These are phyloP conservation scores for Leptura quadrifasciata DNA, from an alignment of 2,888 invertebrate genomes.

Conservation along the genomic window DNA sequence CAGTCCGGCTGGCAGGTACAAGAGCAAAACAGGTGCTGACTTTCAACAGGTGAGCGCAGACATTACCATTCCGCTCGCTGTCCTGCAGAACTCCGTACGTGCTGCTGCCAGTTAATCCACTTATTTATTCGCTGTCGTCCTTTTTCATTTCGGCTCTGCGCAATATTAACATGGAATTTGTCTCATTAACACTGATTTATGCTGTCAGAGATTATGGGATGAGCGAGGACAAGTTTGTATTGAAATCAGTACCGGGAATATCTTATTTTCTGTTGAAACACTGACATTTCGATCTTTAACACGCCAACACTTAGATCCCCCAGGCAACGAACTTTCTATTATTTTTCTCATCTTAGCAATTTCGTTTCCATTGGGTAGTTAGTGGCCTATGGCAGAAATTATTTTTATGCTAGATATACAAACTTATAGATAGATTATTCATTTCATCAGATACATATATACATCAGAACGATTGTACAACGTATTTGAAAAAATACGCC, in stretches of 20 bases:
- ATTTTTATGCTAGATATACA: neutral
- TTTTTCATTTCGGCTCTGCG: slow-evolving; percentile 20
- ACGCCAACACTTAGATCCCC: neutral
- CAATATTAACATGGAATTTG: slow-evolving; percentile 18
- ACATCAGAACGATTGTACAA: too few species aligned
- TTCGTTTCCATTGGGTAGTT: neutral
- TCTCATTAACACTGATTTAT: slow-evolving; percentile 24
- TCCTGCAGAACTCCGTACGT: slow-evolving; percentile 18
- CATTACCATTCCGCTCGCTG: slow-evolving; percentile 27
- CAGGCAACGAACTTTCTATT: neutral
- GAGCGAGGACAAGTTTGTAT: neutral
- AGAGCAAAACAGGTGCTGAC: slow-evolving; percentile 23
- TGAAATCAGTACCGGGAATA: slow-evolving; percentile 5
- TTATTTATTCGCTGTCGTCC: slow-evolving; percentile 28
- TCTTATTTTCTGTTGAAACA: neutral
- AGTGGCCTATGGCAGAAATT: neutral
- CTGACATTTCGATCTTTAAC: neutral
- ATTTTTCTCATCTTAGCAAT: neutral
- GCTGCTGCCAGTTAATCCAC: slow-evolving; percentile 24
- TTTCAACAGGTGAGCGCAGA: slow-evolving; percentile 29
- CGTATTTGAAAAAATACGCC: too few species aligned
- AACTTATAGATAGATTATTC: too few species aligned
- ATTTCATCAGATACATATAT: too few species aligned
- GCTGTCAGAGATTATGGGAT: neutral
- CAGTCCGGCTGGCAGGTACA: neutral